Conservation (phyloP, 2,113 vertebrate species). For the Lethenteron reissneri region DNA sequence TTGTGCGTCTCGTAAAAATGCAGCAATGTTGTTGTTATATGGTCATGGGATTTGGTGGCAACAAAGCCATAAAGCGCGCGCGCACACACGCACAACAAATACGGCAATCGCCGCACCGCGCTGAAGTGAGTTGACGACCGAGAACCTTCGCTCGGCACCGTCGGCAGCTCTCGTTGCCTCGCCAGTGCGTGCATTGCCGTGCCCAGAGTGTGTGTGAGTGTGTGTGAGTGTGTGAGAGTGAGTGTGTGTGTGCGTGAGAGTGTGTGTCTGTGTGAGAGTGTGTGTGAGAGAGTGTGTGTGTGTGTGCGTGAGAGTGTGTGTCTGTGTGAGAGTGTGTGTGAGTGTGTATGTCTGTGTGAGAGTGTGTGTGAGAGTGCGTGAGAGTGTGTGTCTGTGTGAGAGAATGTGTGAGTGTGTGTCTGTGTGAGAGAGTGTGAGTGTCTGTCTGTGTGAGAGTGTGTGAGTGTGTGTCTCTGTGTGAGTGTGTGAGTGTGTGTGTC, state of each 20-base stretch:
- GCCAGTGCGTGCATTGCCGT: no score
- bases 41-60: no score
- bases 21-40: no score
- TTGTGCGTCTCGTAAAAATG: no score
- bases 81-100: no score
- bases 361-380: background rate
- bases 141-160: no score
- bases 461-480: background rate
- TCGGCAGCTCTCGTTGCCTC: no score
- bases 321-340: background rate
- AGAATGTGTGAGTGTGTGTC: background rate
- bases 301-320: background rate
- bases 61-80: no score
- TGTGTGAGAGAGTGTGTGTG: background rate
- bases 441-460: background rate
- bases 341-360: background rate
- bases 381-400: background rate
- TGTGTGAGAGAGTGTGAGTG: background rate
- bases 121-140: no score
- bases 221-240: background rate
- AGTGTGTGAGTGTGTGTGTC: background rate
- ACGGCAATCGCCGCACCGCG: no score
- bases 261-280: constrained; percentile 2
- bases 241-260: background rate
- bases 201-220: background rate